Conservation (phyloP, 2,113 vertebrate genomes). For the Labeo catla region DNA sequence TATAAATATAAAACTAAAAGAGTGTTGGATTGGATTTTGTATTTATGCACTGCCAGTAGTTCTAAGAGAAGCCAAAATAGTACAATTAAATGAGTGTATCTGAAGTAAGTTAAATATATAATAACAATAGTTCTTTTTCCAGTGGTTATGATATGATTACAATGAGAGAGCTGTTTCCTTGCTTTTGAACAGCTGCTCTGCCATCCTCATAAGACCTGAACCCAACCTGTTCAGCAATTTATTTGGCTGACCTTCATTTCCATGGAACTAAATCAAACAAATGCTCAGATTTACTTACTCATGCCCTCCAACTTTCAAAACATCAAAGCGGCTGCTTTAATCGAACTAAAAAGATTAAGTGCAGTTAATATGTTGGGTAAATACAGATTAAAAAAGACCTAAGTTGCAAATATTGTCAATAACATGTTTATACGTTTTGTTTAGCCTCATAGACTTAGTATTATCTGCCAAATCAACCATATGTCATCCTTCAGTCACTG, state of each 20-base stretch:
- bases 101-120: neutral
- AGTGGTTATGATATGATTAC: neutral
- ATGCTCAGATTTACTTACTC: neutral
- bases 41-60: neutral
- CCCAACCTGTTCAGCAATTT: slow-evolving; percentile 21
- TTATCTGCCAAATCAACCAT: neutral
- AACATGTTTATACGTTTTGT: neutral
- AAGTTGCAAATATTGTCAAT: neutral
- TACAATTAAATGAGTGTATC: neutral
- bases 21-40: neutral
- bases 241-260: neutral
- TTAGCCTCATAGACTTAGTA: neutral
- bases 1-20: neutral
- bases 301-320: neutral
- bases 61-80: neutral
- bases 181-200: neutral
- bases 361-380: neutral
- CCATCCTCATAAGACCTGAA: neutral
- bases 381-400: neutral
- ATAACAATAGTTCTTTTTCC: neutral
- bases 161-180: neutral
- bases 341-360: neutral
- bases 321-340: neutral
- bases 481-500: neutral
- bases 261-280: slow-evolving; percentile 23